A percentile compares a stretch with the other conserved stretches of the same genome.
These are phyloP conservation scores for Drosophila crucigera DNA, from an alignment of 2,888 invertebrate genomes.

Conservation along the genomic window DNA sequence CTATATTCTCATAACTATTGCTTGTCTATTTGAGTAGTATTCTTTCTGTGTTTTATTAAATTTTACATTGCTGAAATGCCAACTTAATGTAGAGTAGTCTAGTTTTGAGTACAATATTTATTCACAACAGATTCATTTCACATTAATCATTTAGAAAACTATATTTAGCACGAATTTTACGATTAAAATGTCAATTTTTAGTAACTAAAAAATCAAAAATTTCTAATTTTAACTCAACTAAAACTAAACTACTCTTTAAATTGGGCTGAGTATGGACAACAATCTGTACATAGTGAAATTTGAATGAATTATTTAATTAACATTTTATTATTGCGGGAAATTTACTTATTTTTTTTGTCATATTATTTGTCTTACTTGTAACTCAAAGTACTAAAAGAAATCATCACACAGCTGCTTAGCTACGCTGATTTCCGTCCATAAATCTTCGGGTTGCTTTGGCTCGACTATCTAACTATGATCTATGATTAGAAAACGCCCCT, in stretches of 20 bases:
- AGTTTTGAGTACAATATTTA: neutral
- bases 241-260: neutral
- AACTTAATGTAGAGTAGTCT: fast-evolving
- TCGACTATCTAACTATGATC: conserved; percentile 23
- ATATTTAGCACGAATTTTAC: neutral
- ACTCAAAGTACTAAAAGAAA: neutral
- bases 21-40: neutral
- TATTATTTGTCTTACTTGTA: neutral
- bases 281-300: neutral
- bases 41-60: neutral
- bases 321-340: too few relatives aligned
- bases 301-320: neutral
- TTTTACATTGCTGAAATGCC: neutral
- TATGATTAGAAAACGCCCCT: conserved; percentile 44
- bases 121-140: neutral
- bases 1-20: neutral
- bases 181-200: too few relatives aligned
- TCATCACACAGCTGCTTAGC: conserved; percentile 18
- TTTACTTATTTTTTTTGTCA: neutral
- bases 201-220: too few relatives aligned
- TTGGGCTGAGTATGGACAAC: neutral
- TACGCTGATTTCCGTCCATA: conserved; percentile 13
- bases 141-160: neutral
- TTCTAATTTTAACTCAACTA: neutral
- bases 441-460: conserved; percentile 31